phyloP scores from a whole-genome alignment of 2,888 invertebrate genomes.

The Brachylomia viminalis region DNA sequence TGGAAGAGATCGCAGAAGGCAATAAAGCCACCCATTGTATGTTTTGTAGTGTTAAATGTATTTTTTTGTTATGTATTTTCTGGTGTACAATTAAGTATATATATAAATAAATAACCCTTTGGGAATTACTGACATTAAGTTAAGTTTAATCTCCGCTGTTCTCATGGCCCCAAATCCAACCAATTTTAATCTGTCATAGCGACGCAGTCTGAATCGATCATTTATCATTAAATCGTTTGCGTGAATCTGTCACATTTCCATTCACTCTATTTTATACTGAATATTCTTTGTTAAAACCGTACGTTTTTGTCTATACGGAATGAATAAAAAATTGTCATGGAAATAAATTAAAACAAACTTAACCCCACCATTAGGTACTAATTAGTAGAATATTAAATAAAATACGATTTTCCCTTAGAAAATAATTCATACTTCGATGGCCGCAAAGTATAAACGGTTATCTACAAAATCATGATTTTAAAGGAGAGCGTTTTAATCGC shows the following conservation, averaged over 20 bases:
- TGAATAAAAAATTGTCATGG: background rate
- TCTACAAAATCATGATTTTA: too few species aligned
- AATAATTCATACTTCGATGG: too few species aligned
- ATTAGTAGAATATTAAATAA: too few species aligned
- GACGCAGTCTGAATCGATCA: slow-evolving; percentile 61
- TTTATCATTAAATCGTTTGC: slow-evolving; percentile 64
- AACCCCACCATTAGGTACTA: background rate
- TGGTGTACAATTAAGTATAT: too few species aligned
- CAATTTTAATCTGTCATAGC: slow-evolving; percentile 64
- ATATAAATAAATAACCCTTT: too few species aligned
- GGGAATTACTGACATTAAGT: background rate
- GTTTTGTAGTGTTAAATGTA: too few species aligned
- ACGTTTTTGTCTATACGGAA: background rate
- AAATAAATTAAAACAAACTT: background rate
- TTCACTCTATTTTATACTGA: slow-evolving; percentile 44
- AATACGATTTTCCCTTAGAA: too few species aligned
- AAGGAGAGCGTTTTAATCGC: too few species aligned
- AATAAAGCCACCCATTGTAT: too few species aligned
- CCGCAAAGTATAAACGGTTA: too few species aligned
- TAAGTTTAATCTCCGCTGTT: background rate
- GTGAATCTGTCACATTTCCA: slow-evolving; percentile 56
- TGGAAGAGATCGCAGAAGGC: too few species aligned
- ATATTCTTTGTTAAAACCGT: slow-evolving; percentile 3
- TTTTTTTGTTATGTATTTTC: too few species aligned
- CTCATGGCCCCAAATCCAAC: slow-evolving; percentile 26